These are phyloP conservation scores for Lepidurus couesii DNA, from an alignment of 1,140 invertebrate species.

Conservation along the genomic window DNA sequence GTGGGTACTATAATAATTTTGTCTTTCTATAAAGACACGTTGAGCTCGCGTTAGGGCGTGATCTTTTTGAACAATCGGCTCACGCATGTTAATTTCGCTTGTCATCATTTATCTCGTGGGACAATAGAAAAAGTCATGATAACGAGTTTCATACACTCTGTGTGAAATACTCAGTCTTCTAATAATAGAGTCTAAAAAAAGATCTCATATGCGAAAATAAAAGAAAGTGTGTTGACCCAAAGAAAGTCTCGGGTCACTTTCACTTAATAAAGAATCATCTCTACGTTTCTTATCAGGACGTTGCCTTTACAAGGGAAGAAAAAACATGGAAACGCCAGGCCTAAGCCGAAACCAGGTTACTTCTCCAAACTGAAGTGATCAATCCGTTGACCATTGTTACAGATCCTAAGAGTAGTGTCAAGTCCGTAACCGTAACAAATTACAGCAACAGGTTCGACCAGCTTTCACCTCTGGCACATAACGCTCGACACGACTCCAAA, in stretches of 20 bases:
- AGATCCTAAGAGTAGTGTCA: not conserved
- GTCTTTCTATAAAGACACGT: not conserved
- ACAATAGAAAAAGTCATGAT: not conserved
- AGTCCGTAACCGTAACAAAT: not conserved
- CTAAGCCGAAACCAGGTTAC: not conserved
- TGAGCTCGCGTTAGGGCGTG: not conserved
- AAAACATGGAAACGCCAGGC: not conserved
- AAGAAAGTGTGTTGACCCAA: not conserved
- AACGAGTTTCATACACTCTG: not conserved
- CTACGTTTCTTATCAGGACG: too few species aligned
- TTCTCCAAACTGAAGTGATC: not conserved
- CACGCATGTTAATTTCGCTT: not conserved
- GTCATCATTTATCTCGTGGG: not conserved
- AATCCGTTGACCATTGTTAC: not conserved
- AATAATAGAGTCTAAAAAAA: not conserved
- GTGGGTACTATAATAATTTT: too few species aligned
- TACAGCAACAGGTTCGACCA: not conserved
- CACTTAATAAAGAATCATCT: not conserved
- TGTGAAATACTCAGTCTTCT: not conserved
- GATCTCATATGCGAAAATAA: not conserved
- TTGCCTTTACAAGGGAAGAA: too few species aligned
- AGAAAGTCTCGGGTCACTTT: constrained; percentile 1
- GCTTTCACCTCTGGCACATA: not conserved
- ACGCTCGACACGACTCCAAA: not conserved
- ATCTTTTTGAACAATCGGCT: not conserved